Percentiles rank a stretch among this genome's conserved stretches.
phyloP scores from a whole-genome alignment of 2,797 vertebrate species.

The Okamejei kenojei region DNA sequence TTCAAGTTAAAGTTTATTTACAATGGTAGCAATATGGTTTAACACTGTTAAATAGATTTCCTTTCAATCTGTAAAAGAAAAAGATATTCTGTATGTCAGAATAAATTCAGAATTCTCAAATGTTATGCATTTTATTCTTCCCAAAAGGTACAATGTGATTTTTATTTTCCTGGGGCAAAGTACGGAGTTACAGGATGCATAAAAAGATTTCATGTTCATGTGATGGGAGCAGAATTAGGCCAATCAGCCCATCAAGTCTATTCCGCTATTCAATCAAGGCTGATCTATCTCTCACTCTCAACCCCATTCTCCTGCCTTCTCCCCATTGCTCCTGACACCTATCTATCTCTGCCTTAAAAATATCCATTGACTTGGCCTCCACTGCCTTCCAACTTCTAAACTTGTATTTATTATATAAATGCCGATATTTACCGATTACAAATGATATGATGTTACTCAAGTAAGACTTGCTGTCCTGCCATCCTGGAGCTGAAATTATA shows the following conservation, averaged over 20 bases:
- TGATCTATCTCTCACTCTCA: no score
- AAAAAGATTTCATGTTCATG: background rate
- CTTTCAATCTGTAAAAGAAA: background rate
- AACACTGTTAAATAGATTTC: background rate
- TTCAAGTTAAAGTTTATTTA: background rate
- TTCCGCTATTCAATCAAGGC: no score
- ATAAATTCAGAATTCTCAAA: background rate
- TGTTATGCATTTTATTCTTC: background rate
- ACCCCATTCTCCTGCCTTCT: no score
- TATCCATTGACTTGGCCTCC: no score
- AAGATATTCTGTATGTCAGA: background rate
- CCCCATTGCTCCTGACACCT: no score
- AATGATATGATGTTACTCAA: background rate
- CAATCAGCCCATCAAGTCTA: no score
- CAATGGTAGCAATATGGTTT: background rate
- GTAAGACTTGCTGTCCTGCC: background rate
- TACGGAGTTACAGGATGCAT: background rate
- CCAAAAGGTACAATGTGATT: background rate
- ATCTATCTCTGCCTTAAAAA: no score
- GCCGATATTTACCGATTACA: background rate
- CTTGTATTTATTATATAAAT: background rate
- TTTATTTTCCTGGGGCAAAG: background rate
- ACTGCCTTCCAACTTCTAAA: background rate
- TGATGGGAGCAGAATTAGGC: no score
- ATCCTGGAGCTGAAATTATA: background rate